Conservation (phyloP, 2,888 invertebrate species). For the Drosophila buzzatii region DNA sequence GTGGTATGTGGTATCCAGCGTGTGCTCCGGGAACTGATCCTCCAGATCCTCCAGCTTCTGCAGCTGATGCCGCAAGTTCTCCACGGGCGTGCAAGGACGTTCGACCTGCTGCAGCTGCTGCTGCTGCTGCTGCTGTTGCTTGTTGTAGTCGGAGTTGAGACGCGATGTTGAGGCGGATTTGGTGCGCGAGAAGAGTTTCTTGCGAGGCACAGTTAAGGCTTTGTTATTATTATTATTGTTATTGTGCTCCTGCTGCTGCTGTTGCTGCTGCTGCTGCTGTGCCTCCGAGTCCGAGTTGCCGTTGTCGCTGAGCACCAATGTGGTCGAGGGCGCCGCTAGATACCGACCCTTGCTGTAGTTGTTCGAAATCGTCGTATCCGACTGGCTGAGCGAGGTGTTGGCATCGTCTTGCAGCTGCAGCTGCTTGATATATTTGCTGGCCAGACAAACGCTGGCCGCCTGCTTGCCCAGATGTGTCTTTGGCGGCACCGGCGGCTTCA, state of each 20-base stretch:
- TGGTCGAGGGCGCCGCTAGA: constrained; percentile 51
- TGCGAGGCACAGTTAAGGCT: constrained; percentile 85
- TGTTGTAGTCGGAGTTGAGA: constrained; percentile 86
- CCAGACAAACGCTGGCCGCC: constrained; percentile 75
- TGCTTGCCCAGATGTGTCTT: constrained; percentile 79
- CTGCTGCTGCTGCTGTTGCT: constrained; percentile 18
- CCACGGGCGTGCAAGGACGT: constrained; percentile 90
- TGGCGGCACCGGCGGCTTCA: constrained; percentile 82
- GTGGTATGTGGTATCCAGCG: constrained; percentile 90
- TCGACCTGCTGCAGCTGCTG: constrained; percentile 1
- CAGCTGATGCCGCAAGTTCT: constrained; percentile 91
- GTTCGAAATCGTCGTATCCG: constrained; percentile 85
- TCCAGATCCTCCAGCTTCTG: constrained; percentile 93
- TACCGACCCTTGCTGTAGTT: constrained; percentile 83
- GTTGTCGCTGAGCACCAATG: constrained; percentile 80
- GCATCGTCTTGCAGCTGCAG: constrained; percentile 83
- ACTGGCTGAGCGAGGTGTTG: constrained; percentile 84
- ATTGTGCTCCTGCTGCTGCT: constrained; percentile 85
- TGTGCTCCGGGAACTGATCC: constrained; percentile 91
- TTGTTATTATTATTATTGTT: constrained; percentile 83
- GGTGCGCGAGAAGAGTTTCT: constrained; percentile 89
- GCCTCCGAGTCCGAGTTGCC: constrained; percentile 84
- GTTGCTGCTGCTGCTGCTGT: constrained; percentile 24
- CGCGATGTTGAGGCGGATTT: constrained; percentile 90
- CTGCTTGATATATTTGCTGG: constrained; percentile 84